Evolutionary conservation across 2,888 invertebrate genomes (phyloP), one percentile per base, ranked within the genome.

Genomic region (Trissonchulus sp.): DNA sequence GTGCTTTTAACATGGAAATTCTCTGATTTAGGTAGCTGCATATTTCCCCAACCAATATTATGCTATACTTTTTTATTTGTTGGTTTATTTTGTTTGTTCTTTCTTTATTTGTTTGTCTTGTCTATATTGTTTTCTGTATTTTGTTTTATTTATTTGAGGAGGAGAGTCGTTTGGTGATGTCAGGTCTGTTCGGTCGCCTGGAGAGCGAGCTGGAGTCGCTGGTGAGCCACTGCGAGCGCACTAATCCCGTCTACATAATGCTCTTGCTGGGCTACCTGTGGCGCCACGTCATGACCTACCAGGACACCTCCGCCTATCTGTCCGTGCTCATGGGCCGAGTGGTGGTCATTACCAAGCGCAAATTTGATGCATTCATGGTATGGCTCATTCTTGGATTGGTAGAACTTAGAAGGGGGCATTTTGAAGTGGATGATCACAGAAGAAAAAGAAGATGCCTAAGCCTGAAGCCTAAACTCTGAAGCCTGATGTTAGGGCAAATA

Each of bases 191-290:
- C 88, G 91, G 92, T 1, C 89, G 90, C 78, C 88, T 98, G 36
- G 96, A 97, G 87, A 88, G 89, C 0, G 94, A 96, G 85, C 87
- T 98, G 76, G 90, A 91, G 76, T 90, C 89, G 82, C 93, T 98
- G 81, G 92, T 97, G 77, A 89, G 90, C 68, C 90, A 92, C 84
- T 91, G 93, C 80, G 95, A 94, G 86, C 90, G 91, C 81, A 89
- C 92, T 81, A 94, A 96, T 85, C 91, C 91, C 80, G 95, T 94
- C 86, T 94, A 94, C 84, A 94, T 93, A 74, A 92, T 97, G 89
- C 93, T 94, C 80, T 92, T 95, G 77, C 88, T 97, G 82, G 96
- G 96, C 23, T 90, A 93, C 79, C 88, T 95, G 81, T 93, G 93
- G 79, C 92, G 93, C 82, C 95, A 97, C 84, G 95, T 95, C 35